These are phyloP conservation scores for Cataglyphis altisquamis DNA, from an alignment of 2,888 invertebrate species.

Conservation along the genomic window DNA sequence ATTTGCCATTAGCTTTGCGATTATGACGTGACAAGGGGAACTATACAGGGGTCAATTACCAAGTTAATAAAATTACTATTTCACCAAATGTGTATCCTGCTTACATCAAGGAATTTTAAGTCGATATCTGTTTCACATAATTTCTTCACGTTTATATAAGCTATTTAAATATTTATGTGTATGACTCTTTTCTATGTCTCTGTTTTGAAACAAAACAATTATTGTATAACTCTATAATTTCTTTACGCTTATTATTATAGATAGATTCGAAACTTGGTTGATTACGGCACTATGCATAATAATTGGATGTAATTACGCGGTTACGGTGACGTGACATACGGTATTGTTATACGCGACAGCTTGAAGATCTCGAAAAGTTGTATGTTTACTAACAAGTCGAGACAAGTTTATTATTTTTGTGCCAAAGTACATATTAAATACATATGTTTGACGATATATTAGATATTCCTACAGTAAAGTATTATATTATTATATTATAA, in stretches of 20 bases:
- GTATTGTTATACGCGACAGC: neutral
- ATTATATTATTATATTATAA: neutral
- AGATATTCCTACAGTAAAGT: neutral
- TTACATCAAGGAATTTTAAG: neutral
- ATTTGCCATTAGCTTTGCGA: conserved; percentile 31
- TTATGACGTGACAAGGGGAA: conserved; percentile 10
- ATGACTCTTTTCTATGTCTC: neutral
- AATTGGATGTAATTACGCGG: conserved; percentile 19
- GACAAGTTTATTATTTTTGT: neutral
- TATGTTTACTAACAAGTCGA: neutral
- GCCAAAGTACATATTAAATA: neutral
- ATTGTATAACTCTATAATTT: conserved; percentile 7
- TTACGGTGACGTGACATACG: neutral
- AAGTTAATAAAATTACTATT: conserved; percentile 35
- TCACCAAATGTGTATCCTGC: neutral
- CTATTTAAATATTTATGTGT: neutral
- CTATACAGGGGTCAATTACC: neutral
- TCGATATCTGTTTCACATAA: neutral
- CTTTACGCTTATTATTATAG: neutral
- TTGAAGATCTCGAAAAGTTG: neutral
- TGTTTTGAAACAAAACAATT: neutral
- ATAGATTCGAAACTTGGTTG: conserved; percentile 14
- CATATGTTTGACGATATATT: neutral
- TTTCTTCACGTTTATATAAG: conserved; percentile 11
- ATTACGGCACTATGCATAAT: conserved; percentile 4